Evolutionary conservation across 2,113 vertebrate species (phyloP).

Genomic region (Anser brachyrhynchus): DNA sequence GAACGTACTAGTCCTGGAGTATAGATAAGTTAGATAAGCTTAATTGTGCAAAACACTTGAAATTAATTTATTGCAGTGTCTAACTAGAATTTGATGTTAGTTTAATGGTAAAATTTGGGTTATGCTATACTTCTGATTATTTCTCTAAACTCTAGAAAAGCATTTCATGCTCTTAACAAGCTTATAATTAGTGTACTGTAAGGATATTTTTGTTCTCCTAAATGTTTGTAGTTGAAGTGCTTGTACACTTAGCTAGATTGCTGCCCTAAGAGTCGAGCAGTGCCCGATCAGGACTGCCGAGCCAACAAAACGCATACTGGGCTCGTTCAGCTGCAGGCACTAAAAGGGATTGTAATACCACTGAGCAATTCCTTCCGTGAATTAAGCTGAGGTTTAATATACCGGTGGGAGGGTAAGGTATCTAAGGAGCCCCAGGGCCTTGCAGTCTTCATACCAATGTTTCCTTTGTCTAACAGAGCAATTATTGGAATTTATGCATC

Average conservation of each 20-base stretch:
- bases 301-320: not conserved
- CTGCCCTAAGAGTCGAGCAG: not conserved
- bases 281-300: not conserved
- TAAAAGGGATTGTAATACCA: not conserved
- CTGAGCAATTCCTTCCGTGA: not conserved
- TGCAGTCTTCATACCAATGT: not conserved
- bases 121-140: not conserved
- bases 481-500: conserved; percentile 96
- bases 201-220: conserved; percentile 9
- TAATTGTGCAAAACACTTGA: not conserved
- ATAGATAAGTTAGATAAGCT: not conserved
- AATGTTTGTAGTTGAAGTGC: conserved; percentile 10
- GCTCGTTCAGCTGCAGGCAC: not conserved
- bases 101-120: not conserved
- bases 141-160: not conserved
- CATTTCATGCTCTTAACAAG: not conserved
- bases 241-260: not conserved
- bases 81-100: not conserved
- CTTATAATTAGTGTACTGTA: not conserved
- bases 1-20: not conserved
- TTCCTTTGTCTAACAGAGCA: conserved; percentile 82
- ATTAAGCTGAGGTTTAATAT: not conserved
- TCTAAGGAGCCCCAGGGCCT: not conserved
- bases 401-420: not conserved
- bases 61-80: not conserved